Percentiles rank a stretch among this genome's conserved stretches.
These are phyloP conservation scores for Tetragonisca angustula DNA, from an alignment of 2,888 invertebrate species.

Conservation along the genomic window DNA sequence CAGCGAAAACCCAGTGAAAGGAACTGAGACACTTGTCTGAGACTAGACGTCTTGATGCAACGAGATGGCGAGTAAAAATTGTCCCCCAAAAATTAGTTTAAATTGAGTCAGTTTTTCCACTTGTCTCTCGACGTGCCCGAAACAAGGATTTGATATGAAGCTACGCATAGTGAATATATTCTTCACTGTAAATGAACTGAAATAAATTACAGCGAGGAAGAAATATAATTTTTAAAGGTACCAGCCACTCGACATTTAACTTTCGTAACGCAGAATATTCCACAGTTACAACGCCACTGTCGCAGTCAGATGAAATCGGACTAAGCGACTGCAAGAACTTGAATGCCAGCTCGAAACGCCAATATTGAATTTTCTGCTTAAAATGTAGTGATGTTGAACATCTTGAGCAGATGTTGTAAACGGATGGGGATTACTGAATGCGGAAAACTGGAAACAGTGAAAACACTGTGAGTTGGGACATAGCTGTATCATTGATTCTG, in stretches of 20 bases:
- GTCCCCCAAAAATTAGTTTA: constrained; percentile 33
- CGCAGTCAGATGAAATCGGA: constrained; percentile 37
- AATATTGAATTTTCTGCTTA: constrained; percentile 64
- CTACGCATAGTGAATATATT: constrained; percentile 18
- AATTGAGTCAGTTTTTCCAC: too few relatives aligned
- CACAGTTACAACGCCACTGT: constrained; percentile 39
- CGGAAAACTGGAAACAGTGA: background rate
- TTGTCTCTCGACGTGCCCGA: constrained; percentile 12
- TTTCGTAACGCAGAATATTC: constrained; percentile 44
- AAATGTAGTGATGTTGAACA: constrained; percentile 43
- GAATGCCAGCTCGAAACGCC: constrained; percentile 44
- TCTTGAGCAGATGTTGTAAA: constrained; percentile 34
- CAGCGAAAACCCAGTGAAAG: background rate
- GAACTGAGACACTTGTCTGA: background rate
- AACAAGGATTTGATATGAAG: constrained; percentile 71
- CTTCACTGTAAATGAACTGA: background rate
- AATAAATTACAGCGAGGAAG: background rate
- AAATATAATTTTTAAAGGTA: too few relatives aligned
- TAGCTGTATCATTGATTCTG: background rate
- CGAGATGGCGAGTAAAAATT: constrained; percentile 44
- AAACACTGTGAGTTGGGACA: constrained; percentile 6
- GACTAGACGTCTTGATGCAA: background rate
- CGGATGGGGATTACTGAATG: constrained; percentile 13
- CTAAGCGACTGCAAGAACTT: constrained; percentile 41
- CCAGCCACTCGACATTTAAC: background rate